Conservation (phyloP, 2,113 vertebrate genomes). For the Pollimyrus isidori region DNA sequence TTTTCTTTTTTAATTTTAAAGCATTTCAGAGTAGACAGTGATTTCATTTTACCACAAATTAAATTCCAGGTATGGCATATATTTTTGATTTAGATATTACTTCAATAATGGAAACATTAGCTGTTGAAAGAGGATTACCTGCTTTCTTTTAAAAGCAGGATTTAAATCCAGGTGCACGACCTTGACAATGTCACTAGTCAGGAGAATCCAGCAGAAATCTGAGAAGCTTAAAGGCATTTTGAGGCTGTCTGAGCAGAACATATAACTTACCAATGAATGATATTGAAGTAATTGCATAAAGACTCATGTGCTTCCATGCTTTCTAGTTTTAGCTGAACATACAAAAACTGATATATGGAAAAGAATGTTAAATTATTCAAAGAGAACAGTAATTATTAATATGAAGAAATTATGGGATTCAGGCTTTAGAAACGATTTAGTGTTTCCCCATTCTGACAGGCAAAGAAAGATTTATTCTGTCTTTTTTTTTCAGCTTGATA, state of each 20-base stretch:
- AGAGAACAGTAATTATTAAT: conserved; percentile 21
- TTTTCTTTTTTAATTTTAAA: background rate
- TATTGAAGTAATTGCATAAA: conserved; percentile 10
- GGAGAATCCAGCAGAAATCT: background rate
- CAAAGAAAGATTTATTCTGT: conserved; percentile 26
- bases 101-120: conserved; percentile 39
- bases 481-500: conserved; percentile 20
- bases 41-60: conserved; percentile 28
- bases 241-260: background rate
- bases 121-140: conserved; percentile 28
- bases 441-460: conserved; percentile 10
- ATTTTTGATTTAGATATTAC: conserved; percentile 21
- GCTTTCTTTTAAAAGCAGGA: conserved; percentile 24
- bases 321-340: background rate
- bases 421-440: conserved; percentile 13
- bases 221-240: background rate
- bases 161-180: conserved; percentile 11
- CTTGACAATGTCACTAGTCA: background rate
- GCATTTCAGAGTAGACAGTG: background rate
- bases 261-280: background rate
- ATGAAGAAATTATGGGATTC: conserved; percentile 14
- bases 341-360: background rate
- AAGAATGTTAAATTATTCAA: conserved; percentile 8
- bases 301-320: background rate
- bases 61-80: conserved; percentile 28